These are phyloP conservation scores for Drosophila quadrilineata DNA, from an alignment of 1,140 invertebrate species.

Conservation along the genomic window DNA sequence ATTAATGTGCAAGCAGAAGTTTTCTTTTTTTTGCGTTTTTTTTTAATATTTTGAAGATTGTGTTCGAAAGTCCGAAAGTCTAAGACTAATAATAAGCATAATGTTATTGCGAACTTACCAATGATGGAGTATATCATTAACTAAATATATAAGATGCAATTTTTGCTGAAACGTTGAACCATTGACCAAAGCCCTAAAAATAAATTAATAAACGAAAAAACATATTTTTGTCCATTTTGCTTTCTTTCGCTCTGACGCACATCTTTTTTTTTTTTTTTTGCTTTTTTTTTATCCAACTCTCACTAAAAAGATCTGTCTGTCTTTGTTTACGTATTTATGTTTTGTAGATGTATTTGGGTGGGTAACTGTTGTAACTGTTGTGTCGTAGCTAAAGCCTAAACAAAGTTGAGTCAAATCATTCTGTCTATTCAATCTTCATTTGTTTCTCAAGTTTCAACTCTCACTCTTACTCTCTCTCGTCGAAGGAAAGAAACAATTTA, in stretches of 20 bases:
- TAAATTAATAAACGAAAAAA: slow-evolving; percentile 80
- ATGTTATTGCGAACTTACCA: slow-evolving; percentile 88
- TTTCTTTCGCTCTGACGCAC: slow-evolving; percentile 58
- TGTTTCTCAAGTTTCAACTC: slow-evolving; percentile 2
- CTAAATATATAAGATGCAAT: slow-evolving; percentile 97
- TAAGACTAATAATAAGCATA: too few relatives aligned
- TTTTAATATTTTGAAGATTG: slow-evolving; percentile 9
- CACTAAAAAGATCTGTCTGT: slow-evolving; percentile 11
- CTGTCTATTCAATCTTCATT: too few relatives aligned
- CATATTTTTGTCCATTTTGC: slow-evolving; percentile 64
- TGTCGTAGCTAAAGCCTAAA: slow-evolving; percentile 11
- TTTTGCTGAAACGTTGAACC: slow-evolving; percentile 93
- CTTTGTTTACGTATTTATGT: neutral
- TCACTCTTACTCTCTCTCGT: slow-evolving; percentile 34
- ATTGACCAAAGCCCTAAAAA: slow-evolving; percentile 88
- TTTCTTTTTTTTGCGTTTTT: neutral
- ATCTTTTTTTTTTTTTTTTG: slow-evolving; percentile 6
- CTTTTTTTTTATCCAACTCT: neutral
- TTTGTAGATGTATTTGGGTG: neutral
- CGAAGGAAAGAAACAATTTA: slow-evolving; percentile 74
- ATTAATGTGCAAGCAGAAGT: too few relatives aligned
- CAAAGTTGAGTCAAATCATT: slow-evolving; percentile 46
- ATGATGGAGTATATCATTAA: slow-evolving; percentile 98
- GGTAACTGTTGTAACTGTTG: neutral
- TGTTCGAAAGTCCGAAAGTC: too few relatives aligned